phyloP scores from a whole-genome alignment of 2,888 invertebrate species.

The Platerodrilus igneus region DNA sequence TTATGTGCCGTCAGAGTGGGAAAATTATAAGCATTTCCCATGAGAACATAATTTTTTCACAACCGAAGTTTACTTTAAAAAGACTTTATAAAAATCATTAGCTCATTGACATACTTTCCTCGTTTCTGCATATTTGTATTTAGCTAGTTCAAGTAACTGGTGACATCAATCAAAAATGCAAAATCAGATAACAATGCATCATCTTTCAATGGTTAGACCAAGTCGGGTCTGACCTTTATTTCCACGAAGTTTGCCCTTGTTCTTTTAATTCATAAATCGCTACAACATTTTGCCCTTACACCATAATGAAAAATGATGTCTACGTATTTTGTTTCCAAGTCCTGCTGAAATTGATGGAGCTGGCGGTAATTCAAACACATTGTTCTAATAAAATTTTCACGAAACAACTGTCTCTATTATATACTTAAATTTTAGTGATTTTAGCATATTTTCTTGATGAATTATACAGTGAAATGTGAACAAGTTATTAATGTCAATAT shows the following conservation, averaged over 20 bases:
- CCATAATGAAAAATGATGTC: conserved; percentile 22
- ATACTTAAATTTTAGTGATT: conserved; percentile 20
- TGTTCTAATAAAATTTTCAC: conserved; percentile 29
- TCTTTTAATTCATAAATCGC: conserved; percentile 14
- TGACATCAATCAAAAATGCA: conserved; percentile 18
- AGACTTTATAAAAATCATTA: conserved; percentile 12
- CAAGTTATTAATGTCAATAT: conserved; percentile 16
- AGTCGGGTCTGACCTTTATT: conserved; percentile 8
- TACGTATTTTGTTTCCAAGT: conserved; percentile 22
- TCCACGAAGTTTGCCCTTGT: conserved; percentile 12
- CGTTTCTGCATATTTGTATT: conserved; percentile 15
- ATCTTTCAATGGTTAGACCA: conserved; percentile 11
- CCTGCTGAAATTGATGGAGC: conserved; percentile 24
- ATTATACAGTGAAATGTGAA: conserved; percentile 30
- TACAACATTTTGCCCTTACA: conserved; percentile 20
- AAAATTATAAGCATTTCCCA: conserved; percentile 12
- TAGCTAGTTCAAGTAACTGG: too few species aligned
- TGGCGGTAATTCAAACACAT: conserved; percentile 30
- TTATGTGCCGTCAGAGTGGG: conserved; percentile 9
- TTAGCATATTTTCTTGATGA: conserved; percentile 28
- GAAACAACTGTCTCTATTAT: conserved; percentile 22
- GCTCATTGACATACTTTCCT: conserved; percentile 10
- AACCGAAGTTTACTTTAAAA: conserved; percentile 17
- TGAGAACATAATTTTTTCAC: conserved; percentile 16
- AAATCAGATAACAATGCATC: conserved; percentile 18